Percentiles rank a stretch among this genome's conserved stretches.
phyloP scores from a whole-genome alignment of 2,797 vertebrate genomes.

The Falco concolor region DNA sequence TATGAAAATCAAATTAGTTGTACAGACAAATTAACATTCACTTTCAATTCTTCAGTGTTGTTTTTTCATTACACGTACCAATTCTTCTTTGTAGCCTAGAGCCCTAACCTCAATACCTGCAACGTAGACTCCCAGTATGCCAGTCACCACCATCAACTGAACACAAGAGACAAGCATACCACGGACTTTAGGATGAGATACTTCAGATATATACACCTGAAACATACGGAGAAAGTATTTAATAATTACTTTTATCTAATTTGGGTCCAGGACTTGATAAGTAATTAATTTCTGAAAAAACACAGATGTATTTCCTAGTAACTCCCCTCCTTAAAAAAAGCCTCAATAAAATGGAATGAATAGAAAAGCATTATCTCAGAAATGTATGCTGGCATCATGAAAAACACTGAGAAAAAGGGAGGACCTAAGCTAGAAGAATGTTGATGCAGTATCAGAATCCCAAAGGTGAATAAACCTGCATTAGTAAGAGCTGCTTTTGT shows the following conservation, averaged over 20 bases:
- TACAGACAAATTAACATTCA: not conserved
- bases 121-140: slow-evolving; percentile 89
- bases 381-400: not conserved
- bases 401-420: not conserved
- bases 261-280: not conserved
- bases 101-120: slow-evolving; percentile 74
- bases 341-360: not conserved
- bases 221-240: not conserved
- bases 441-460: not conserved
- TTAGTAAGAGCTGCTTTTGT: not conserved
- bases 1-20: not conserved
- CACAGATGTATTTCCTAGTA: not conserved
- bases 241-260: not conserved
- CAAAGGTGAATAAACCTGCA: not conserved
- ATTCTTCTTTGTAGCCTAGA: not conserved
- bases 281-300: not conserved
- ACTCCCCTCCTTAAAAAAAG: not conserved
- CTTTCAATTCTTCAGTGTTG: not conserved
- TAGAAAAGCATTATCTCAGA: not conserved
- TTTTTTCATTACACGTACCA: not conserved
- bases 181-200: slow-evolving; percentile 84
- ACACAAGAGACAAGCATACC: slow-evolving; percentile 88
- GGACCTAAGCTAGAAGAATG: not conserved
- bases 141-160: slow-evolving; percentile 91
- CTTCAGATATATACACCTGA: slow-evolving; percentile 92